These are phyloP conservation scores for Amphiprion clarkii DNA, from an alignment of 2,797 vertebrate genomes.

Conservation along the genomic window DNA sequence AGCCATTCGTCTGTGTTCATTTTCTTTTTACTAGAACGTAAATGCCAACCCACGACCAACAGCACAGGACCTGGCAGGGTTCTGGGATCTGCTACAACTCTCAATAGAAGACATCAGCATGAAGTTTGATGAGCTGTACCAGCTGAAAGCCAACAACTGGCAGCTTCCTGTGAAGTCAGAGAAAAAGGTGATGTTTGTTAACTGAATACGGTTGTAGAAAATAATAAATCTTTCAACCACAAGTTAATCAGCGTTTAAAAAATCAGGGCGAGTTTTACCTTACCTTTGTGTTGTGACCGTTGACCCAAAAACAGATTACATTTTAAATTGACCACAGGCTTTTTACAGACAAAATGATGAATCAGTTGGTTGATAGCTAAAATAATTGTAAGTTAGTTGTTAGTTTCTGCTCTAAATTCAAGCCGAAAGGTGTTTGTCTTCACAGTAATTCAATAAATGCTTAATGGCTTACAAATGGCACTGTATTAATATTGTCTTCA, in stretches of 20 bases:
- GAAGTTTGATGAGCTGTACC: slow-evolving; percentile 99
- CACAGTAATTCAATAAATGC: background rate
- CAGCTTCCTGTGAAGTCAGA: slow-evolving; percentile 88
- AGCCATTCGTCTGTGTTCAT: slow-evolving; percentile 11
- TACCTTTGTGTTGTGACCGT: background rate
- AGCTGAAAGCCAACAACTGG: slow-evolving; percentile 98
- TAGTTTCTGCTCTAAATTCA: background rate
- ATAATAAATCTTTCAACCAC: background rate
- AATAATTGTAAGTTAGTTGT: background rate
- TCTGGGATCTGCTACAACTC: slow-evolving; percentile 99
- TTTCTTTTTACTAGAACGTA: slow-evolving; percentile 84
- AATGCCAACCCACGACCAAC: slow-evolving; percentile 95
- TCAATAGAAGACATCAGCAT: slow-evolving; percentile 99
- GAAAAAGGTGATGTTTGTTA: slow-evolving; percentile 88
- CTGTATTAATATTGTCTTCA: slow-evolving; percentile 8
- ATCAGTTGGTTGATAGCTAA: background rate
- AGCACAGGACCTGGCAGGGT: slow-evolving; percentile 97
- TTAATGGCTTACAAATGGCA: slow-evolving; percentile 2
- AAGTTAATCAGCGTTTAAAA: background rate
- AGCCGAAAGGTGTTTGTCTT: slow-evolving; percentile 10
- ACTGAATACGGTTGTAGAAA: background rate
- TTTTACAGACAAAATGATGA: background rate
- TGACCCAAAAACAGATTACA: background rate
- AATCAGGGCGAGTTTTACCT: too few relatives aligned
- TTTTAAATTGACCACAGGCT: background rate